Evolutionary conservation across 2,113 vertebrate species (phyloP), one percentile per base, ranked within the genome.

Genomic region (Poeciliopsis retropinna): DNA sequence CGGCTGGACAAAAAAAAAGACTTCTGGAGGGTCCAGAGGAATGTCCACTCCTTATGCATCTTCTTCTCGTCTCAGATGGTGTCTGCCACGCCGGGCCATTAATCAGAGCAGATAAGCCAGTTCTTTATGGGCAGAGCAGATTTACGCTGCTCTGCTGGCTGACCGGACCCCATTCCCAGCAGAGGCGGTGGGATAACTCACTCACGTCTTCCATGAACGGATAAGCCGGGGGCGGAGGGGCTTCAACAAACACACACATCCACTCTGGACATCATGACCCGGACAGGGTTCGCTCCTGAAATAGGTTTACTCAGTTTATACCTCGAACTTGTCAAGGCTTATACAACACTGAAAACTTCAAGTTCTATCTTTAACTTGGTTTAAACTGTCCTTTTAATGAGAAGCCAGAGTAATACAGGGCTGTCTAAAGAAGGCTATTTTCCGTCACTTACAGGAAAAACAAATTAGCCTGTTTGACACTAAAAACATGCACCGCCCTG

Each of bases 51-150:
- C 85, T 76, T 73, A 27, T 82, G 85, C 74, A 60, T 91, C 88
- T 87, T 86, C 86, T 51, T 83, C 84, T 86, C 27, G 72, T 87
- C 85, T 86, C 75, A 67, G 73, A 73, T 30, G 3, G 41, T 62
- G 81, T 83, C 87, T 80, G 74, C 74, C 75, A 73, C 64, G 70
- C 84, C 73, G 31, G 80, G 70, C 86, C 82, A 79, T 93, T 92
- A 91, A 92, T 92, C 90, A 89, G 89, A 76, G 61, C 73, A 91
- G 91, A 93, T 91, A 92, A 92, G 87, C 88, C 51, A 1, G 73
- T 83, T 86, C 88, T 90, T 92, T 90, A 81, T 76, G 77, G 83
- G 83, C 78, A 39, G 65, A 72, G 86, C 78, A 89, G 90, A 93
- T 93, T 92, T 92, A 91, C 82, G 14, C 81, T 44, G 34, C 88